Evolutionary conservation across 1,140 invertebrate genomes (phyloP).

Genomic region (Ceratina calcarata): DNA sequence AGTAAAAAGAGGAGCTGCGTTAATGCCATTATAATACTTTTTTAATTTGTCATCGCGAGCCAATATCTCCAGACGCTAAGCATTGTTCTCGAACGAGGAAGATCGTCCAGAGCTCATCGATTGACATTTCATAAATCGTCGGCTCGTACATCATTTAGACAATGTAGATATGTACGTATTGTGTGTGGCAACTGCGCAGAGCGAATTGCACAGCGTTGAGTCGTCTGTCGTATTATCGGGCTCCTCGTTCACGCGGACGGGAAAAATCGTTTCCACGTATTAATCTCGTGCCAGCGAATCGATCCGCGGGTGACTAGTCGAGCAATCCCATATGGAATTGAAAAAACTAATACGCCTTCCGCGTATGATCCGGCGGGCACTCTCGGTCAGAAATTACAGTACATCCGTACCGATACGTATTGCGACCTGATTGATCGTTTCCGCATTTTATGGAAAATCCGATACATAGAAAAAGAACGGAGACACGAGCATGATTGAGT

Average conservation of each 20-base stretch:
- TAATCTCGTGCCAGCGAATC: constrained; percentile 39
- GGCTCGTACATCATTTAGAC: constrained; percentile 56
- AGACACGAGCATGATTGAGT: background rate
- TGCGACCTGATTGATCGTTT: constrained; percentile 4
- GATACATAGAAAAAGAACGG: background rate
- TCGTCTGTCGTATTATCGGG: constrained; percentile 25
- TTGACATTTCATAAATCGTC: constrained; percentile 54
- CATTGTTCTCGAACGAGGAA: constrained; percentile 39
- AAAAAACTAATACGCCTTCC: background rate
- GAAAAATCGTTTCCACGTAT: constrained; percentile 48
- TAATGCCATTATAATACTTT: constrained; percentile 10
- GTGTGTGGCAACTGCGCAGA: constrained; percentile 22
- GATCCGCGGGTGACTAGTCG: background rate
- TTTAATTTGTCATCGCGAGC: constrained; percentile 22
- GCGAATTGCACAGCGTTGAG: background rate
- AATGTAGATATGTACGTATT: constrained; percentile 52
- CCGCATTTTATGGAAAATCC: background rate
- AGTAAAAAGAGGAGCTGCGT: background rate
- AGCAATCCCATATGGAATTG: background rate
- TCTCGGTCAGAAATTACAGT: constrained; percentile 11
- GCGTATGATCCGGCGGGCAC: background rate
- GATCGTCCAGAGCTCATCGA: constrained; percentile 40
- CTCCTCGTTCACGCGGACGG: constrained; percentile 1
- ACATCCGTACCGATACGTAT: background rate
- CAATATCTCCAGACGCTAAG: constrained; percentile 24